Percentiles rank a stretch among this genome's conserved stretches.
Evolutionary conservation across 2,888 invertebrate genomes (phyloP).

Genomic region (Phalera bucephala): DNA sequence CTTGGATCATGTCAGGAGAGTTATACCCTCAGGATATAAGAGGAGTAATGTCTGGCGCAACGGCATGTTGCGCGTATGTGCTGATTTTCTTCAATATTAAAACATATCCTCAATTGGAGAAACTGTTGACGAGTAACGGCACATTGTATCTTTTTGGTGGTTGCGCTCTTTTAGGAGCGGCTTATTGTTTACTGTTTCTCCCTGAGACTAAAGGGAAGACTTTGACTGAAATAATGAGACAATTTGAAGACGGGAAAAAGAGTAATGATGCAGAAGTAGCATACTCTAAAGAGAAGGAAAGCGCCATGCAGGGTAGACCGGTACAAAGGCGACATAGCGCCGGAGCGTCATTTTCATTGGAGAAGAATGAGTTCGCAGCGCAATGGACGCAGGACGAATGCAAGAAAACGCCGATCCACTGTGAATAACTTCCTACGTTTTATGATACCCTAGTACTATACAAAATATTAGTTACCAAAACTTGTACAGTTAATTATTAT

Average conservation of each 20-base stretch:
- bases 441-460: conserved; percentile 39
- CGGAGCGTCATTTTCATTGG: conserved; percentile 62
- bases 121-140: conserved; percentile 82
- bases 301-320: conserved; percentile 47
- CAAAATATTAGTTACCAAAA: conserved; percentile 35
- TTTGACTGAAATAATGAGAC: conserved; percentile 86
- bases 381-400: conserved; percentile 51
- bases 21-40: conserved; percentile 87
- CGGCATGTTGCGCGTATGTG: conserved; percentile 87
- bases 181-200: conserved; percentile 84
- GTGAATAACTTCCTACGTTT: conserved; percentile 26
- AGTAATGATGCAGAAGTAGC: conserved; percentile 62
- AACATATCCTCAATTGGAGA: conserved; percentile 85
- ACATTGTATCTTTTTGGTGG: conserved; percentile 85
- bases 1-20: conserved; percentile 90
- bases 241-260: conserved; percentile 77
- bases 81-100: conserved; percentile 88
- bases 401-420: conserved; percentile 33
- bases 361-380: conserved; percentile 54
- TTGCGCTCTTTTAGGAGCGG: conserved; percentile 83
- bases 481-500: conserved; percentile 35
- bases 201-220: conserved; percentile 88
- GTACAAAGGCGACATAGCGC: conserved; percentile 73
- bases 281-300: conserved; percentile 45
- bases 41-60: conserved; percentile 87